These are phyloP conservation scores for Bovichtus variegatus DNA, from an alignment of 2,797 vertebrate genomes.

Conservation along the genomic window DNA sequence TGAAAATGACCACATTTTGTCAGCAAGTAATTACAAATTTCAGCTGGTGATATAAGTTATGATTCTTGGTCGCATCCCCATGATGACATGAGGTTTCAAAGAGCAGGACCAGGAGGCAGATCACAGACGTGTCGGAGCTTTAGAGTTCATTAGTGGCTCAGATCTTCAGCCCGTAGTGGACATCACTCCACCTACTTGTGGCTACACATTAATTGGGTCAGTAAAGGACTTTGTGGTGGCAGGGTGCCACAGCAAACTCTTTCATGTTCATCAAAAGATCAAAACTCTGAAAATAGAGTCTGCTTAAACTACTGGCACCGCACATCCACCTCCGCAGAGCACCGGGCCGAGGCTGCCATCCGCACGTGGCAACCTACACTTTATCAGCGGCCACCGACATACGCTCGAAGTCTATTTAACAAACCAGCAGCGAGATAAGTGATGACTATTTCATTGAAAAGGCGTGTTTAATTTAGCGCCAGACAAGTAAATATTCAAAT, in stretches of 20 bases:
- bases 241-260: constrained; percentile 38
- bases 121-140: constrained; percentile 40
- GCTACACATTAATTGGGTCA: constrained; percentile 65
- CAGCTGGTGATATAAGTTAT: constrained; percentile 19
- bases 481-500: constrained; percentile 45
- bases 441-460: constrained; percentile 15
- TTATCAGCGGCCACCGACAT: constrained; percentile 14
- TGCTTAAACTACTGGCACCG: not conserved
- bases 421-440: constrained; percentile 12
- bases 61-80: constrained; percentile 19
- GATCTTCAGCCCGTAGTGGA: constrained; percentile 41
- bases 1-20: constrained; percentile 18
- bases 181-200: constrained; percentile 53
- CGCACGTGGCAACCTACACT: not conserved
- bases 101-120: constrained; percentile 37
- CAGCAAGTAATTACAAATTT: constrained; percentile 11
- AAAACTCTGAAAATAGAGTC: constrained; percentile 16
- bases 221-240: constrained; percentile 43
- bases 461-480: constrained; percentile 26
- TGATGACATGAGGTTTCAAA: constrained; percentile 39
- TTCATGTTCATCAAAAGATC: constrained; percentile 50
- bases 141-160: constrained; percentile 59
- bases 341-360: constrained; percentile 5
- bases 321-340: constrained; percentile 16
- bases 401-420: constrained; percentile 3